Evolutionary conservation across 2,113 vertebrate species (phyloP).

Genomic region (Otolemur garnettii): DNA sequence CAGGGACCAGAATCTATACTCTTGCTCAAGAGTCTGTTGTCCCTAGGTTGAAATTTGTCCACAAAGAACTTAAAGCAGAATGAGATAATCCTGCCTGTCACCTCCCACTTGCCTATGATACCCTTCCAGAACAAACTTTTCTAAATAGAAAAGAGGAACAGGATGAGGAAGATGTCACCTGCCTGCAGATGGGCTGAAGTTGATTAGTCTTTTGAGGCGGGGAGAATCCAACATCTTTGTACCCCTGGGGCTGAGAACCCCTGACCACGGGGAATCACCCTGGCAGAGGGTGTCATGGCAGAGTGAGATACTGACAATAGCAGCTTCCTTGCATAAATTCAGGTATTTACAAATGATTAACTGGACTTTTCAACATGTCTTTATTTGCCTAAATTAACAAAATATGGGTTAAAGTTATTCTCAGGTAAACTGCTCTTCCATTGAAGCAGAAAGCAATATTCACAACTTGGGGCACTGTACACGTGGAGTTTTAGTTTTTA

Average conservation of each 20-base stretch:
- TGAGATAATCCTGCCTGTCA: not conserved
- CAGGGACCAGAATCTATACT: not conserved
- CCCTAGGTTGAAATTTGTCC: not conserved
- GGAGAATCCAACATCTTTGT: not conserved
- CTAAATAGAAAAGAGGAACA: not conserved
- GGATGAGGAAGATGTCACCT: not conserved
- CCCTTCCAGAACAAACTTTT: not conserved
- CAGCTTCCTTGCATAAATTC: not conserved
- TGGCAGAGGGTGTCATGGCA: not conserved
- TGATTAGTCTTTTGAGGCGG: not conserved
- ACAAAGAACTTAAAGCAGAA: not conserved
- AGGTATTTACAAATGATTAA: constrained; percentile 63
- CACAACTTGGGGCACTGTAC: constrained; percentile 66
- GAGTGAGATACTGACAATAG: not conserved
- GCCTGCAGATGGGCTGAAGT: not conserved
- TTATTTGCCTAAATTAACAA: constrained; percentile 90
- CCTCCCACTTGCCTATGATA: not conserved
- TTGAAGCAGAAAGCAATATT: constrained; percentile 80
- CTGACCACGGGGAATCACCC: not conserved
- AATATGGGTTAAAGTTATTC: constrained; percentile 78
- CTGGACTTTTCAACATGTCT: constrained; percentile 65
- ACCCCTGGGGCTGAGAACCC: not conserved
- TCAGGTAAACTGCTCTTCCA: constrained; percentile 76
- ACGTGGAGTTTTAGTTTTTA: constrained; percentile 71
- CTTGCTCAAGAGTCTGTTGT: not conserved